Evolutionary conservation across 2,113 vertebrate species (phyloP).

Genomic region (Rhynchomys soricoides): DNA sequence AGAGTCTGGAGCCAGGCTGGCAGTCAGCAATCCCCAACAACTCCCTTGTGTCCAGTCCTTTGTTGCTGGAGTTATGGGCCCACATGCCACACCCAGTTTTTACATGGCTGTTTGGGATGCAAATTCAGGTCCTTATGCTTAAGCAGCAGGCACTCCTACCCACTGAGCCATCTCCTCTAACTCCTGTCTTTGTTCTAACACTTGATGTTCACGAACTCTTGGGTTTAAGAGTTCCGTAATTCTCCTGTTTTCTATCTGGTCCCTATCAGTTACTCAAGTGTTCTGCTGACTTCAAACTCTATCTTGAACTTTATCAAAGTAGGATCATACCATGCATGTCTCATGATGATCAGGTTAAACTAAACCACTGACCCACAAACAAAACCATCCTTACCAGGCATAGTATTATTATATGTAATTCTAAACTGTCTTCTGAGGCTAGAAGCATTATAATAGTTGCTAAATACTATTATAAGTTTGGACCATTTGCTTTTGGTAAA

Average conservation of each 20-base stretch:
- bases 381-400: background rate
- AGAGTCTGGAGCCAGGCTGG: background rate
- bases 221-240: background rate
- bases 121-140: background rate
- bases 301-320: background rate
- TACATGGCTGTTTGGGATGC: background rate
- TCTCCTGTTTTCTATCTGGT: background rate
- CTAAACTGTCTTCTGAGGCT: conserved; percentile 1
- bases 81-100: background rate
- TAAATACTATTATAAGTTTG: background rate
- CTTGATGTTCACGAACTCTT: background rate
- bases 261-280: conserved; percentile 17
- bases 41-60: too few species aligned
- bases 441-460: background rate
- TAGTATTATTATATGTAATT: background rate
- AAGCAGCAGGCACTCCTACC: background rate
- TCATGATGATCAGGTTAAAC: background rate
- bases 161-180: background rate
- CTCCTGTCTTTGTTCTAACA: background rate
- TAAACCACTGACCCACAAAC: conserved; percentile 6
- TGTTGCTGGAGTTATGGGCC: background rate
- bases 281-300: conserved; percentile 33
- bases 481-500: background rate
- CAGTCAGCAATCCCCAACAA: too few species aligned
- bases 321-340: background rate